These are phyloP conservation scores for Lasioglossum baleicum DNA, from an alignment of 1,140 invertebrate species.

Conservation along the genomic window DNA sequence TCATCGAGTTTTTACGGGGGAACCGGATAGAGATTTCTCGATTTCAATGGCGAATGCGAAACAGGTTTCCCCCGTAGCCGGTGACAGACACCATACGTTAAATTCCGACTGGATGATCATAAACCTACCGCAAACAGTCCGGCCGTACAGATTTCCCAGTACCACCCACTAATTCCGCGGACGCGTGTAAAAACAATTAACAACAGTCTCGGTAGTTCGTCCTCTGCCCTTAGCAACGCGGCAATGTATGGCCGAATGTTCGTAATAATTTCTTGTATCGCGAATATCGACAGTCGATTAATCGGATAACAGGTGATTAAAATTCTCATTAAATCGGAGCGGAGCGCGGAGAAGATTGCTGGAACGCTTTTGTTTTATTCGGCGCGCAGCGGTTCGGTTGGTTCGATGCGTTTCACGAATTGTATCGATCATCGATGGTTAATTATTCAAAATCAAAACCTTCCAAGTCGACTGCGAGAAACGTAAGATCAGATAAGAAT, in stretches of 20 bases:
- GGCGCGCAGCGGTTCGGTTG: background rate
- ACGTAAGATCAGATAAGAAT: no score
- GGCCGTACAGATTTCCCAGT: background rate
- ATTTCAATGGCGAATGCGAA: no score
- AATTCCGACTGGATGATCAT: background rate
- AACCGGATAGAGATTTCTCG: no score
- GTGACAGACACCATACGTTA: background rate
- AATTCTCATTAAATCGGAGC: slow-evolving; percentile 3
- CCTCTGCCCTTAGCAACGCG: background rate
- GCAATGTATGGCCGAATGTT: background rate
- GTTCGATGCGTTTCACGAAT: background rate
- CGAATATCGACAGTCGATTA: background rate
- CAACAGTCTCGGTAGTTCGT: background rate
- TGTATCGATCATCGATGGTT: background rate
- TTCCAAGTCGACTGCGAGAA: no score
- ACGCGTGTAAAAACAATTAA: background rate
- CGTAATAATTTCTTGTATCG: background rate
- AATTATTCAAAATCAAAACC: no score
- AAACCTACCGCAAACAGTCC: no score
- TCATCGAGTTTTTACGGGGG: no score
- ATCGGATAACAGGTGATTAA: background rate
- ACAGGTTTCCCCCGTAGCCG: no score
- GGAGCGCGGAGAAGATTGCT: background rate
- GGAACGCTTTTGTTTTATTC: background rate
- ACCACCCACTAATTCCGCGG: background rate